Base-by-base conservation (phyloP, 2,888 invertebrate species). In the Dicyrtoma fusca region DNA sequence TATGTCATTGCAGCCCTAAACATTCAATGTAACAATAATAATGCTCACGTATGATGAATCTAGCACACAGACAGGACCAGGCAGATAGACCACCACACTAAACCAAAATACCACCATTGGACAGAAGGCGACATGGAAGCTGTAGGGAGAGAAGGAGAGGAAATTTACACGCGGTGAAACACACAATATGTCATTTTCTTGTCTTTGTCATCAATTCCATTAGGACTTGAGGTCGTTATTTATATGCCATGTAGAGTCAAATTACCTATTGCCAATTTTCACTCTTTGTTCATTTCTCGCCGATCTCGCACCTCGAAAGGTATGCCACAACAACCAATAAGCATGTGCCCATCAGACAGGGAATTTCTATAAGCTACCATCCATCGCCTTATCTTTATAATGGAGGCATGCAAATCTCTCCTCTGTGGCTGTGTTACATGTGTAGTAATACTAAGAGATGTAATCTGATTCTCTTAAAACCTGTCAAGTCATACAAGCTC, bases 391-490 rank as follows among this genome's bases (percentile, higher is more conserved):
- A 8, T 34, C 3, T 34, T 5, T 34, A 8, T 34, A 34, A 34
- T 34, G 34, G 34, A 5, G 34, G 34, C 34, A 34, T 34, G 34
- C 8, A 34, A 34, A 34, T 34, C 34, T 34, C 34, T 34, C 3
- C 34, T 49, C 49, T 49, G 49, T 4, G 34, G 49, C 49, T 55
- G 23, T 21, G 21, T 21, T 10, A 13, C 45, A 45, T 45, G 13
- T 55, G 17, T 55, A 23, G 55, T 17, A 55, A 21, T 55, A 55
- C 2, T 19, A 21, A 10, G 42, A 23, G 61, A 53, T 51, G 42
- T 42, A 53, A 66, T 53, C 66, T 66, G 53, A 66, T 66, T 34
- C 53, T 66, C 53, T 64, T 66, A 42, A 25, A 63, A 57, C 57
- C 23, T 23, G 25, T 63, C 63, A 47, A 44, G 63, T 47, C 47